phyloP scores from a whole-genome alignment of 35 echinoderm and acorn worm genomes.

The Strongylocentrotus purpuratus region DNA sequence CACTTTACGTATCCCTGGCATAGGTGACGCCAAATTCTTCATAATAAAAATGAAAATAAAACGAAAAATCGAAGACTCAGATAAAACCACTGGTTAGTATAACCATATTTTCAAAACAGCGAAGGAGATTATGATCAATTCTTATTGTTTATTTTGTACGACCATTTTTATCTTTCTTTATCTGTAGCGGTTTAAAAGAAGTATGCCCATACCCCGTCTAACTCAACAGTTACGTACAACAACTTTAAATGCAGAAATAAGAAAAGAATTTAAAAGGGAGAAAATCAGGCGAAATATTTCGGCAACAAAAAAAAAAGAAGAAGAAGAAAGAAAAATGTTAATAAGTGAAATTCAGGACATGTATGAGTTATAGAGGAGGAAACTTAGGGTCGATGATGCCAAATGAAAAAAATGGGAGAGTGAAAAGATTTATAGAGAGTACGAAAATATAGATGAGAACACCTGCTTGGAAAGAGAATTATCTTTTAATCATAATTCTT shows the following conservation, averaged over 20 bases:
- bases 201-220: too few species aligned
- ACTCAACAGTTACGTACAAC: too few species aligned
- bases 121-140: too few species aligned
- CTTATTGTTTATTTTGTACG: too few species aligned
- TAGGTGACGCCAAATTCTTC: too few species aligned
- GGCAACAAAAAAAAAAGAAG: not conserved
- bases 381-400: not conserved
- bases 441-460: not conserved
- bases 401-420: not conserved
- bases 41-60: too few species aligned
- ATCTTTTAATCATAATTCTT: not conserved
- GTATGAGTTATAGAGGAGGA: not conserved
- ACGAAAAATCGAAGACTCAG: too few species aligned
- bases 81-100: too few species aligned
- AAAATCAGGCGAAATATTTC: not conserved
- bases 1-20: too few species aligned
- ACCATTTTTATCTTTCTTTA: too few species aligned
- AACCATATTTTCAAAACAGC: too few species aligned
- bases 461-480: not conserved
- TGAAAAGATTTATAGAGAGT: not conserved
- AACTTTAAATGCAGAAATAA: not conserved
- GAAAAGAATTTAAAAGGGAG: not conserved
- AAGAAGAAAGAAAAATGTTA: not conserved
- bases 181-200: too few species aligned
- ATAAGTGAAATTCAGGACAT: not conserved